Evolutionary conservation across 1,140 invertebrate species (phyloP).

Genomic region (Coptotermes formosanus): DNA sequence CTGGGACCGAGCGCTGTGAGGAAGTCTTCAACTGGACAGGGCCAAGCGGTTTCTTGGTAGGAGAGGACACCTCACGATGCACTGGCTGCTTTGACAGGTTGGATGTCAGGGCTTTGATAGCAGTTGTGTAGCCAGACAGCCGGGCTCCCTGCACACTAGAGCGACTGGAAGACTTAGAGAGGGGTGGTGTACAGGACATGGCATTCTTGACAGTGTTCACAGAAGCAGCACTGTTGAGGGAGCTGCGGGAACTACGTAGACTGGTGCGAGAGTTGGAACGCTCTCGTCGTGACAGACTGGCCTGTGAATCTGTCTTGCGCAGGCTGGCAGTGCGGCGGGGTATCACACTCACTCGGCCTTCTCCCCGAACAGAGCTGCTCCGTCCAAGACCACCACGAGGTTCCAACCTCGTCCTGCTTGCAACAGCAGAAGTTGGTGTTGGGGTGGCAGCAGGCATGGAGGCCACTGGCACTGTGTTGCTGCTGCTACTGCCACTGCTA

Average conservation of each 20-base stretch:
- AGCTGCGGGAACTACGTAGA: constrained; percentile 75
- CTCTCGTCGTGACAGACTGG: constrained; percentile 43
- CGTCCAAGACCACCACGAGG: constrained; percentile 37
- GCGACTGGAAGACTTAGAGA: constrained; percentile 27
- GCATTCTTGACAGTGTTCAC: constrained; percentile 73
- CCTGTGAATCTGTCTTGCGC: constrained; percentile 43
- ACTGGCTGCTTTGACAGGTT: constrained; percentile 38
- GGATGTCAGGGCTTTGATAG: constrained; percentile 43
- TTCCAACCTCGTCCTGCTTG: too few species aligned
- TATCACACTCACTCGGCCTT: constrained; percentile 40
- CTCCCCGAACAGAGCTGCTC: constrained; percentile 44
- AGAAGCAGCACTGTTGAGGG: constrained; percentile 76
- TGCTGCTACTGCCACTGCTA: constrained; percentile 42
- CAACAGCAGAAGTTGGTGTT: too few species aligned
- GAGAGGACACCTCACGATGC: constrained; percentile 30
- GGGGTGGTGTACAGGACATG: constrained; percentile 38
- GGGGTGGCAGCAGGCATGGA: not conserved
- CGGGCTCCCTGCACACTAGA: constrained; percentile 32
- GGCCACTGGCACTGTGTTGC: not conserved
- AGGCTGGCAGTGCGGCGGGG: constrained; percentile 46
- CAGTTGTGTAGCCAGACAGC: constrained; percentile 42
- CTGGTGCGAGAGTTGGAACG: constrained; percentile 68
- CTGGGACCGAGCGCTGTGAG: constrained; percentile 35
- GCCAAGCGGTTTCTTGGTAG: constrained; percentile 44
- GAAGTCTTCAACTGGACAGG: constrained; percentile 37